phyloP scores from a whole-genome alignment of 2,888 invertebrate genomes.

The Dichetophora obliterata region DNA sequence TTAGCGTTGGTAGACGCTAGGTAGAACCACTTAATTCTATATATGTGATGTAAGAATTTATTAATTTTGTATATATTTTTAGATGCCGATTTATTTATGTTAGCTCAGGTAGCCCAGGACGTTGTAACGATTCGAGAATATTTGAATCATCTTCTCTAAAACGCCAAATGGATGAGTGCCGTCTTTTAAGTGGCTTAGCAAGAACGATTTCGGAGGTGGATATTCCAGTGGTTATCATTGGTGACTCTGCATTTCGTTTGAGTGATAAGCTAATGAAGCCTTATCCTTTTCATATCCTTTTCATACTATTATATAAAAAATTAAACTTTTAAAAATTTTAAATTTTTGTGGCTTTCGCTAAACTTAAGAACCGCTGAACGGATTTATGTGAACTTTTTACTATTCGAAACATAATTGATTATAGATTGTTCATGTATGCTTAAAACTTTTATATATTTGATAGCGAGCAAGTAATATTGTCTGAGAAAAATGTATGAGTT shows the following conservation, averaged over 20 bases:
- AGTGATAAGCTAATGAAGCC: slow-evolving; percentile 28
- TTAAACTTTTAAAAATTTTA: no score
- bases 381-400: no score
- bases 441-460: no score
- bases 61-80: not conserved
- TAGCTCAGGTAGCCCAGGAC: no score
- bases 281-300: not conserved
- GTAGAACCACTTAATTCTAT: not conserved
- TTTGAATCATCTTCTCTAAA: slow-evolving; percentile 21
- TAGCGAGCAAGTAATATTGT: no score
- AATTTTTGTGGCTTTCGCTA: no score
- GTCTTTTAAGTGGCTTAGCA: not conserved
- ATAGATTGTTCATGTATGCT: no score
- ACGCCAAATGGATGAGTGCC: not conserved
- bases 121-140: slow-evolving; percentile 6
- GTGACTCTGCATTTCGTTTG: slow-evolving; percentile 23
- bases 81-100: slow-evolving; percentile 6
- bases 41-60: no score
- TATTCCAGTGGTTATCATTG: slow-evolving; percentile 19
- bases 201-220: not conserved
- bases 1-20: not conserved
- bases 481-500: no score
- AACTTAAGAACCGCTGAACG: no score
- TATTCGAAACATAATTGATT: no score
- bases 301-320: no score